Percentiles rank a stretch among this genome's conserved stretches.
Evolutionary conservation across 2,113 vertebrate species (phyloP).

Genomic region (Alethe diademata): DNA sequence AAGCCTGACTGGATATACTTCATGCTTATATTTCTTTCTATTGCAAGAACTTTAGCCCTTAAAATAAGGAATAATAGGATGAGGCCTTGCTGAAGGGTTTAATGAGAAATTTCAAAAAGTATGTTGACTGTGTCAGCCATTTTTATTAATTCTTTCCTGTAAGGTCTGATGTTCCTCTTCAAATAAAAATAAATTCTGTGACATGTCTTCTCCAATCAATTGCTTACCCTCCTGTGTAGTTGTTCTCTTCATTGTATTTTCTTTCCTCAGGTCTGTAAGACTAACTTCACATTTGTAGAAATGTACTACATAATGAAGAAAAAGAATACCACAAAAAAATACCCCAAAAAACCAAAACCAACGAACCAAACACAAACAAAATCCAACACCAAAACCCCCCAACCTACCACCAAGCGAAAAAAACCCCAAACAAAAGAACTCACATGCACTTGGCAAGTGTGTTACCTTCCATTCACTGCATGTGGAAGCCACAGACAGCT

Average conservation of each 20-base stretch:
- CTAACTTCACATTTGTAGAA: background rate
- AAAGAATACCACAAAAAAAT: background rate
- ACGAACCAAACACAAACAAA: background rate
- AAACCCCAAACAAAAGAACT: background rate
- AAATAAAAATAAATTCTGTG: background rate
- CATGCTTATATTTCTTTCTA: background rate
- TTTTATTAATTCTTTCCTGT: background rate
- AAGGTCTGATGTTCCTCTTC: background rate
- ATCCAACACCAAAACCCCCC: background rate
- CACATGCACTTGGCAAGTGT: background rate
- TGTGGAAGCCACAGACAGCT: accelerated
- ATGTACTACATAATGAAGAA: background rate
- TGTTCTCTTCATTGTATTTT: background rate
- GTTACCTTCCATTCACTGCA: background rate
- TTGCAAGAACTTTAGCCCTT: background rate
- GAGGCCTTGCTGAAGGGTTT: background rate
- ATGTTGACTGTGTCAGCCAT: background rate
- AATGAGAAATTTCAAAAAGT: background rate
- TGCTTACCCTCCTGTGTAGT: background rate
- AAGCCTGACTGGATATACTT: background rate
- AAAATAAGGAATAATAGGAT: background rate
- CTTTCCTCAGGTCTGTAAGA: background rate
- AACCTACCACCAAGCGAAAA: background rate
- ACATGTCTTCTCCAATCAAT: background rate
- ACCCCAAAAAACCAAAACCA: background rate